Percentiles rank a stretch among this genome's conserved stretches.
These are phyloP conservation scores for Trachurus trachurus DNA, from an alignment of 2,797 vertebrate genomes.

Conservation along the genomic window DNA sequence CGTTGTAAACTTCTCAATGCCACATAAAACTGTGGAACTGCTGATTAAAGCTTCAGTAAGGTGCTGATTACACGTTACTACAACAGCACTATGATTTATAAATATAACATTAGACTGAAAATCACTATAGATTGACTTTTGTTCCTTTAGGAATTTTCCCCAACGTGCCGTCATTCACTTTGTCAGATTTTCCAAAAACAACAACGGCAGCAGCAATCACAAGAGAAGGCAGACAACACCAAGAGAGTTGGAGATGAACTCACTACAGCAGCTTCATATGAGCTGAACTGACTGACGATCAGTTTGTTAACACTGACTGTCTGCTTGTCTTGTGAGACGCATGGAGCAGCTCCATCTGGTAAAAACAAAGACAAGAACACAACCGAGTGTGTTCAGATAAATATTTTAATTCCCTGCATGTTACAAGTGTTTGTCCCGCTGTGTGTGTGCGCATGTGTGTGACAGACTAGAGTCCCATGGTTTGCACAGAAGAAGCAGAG, in stretches of 20 bases:
- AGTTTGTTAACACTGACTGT: background rate
- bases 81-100: no score
- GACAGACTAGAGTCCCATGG: constrained; percentile 22
- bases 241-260: background rate
- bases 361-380: constrained; percentile 22
- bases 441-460: background rate
- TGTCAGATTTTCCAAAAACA: background rate
- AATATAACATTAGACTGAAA: background rate
- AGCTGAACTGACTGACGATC: constrained; percentile 4
- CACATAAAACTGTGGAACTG: background rate
- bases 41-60: background rate
- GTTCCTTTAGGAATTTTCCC: background rate
- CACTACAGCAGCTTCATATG: background rate
- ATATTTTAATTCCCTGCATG: constrained; percentile 39
- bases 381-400: constrained; percentile 12
- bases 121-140: background rate
- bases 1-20: background rate
- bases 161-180: background rate
- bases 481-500: constrained; percentile 15
- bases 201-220: no score
- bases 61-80: background rate
- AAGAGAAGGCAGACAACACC: no score
- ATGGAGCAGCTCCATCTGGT: constrained; percentile 12
- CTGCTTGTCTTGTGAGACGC: background rate
- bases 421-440: constrained; percentile 9